Evolutionary conservation across 2,888 invertebrate genomes (phyloP).

Genomic region (Liopterus haemorrhoidalis): DNA sequence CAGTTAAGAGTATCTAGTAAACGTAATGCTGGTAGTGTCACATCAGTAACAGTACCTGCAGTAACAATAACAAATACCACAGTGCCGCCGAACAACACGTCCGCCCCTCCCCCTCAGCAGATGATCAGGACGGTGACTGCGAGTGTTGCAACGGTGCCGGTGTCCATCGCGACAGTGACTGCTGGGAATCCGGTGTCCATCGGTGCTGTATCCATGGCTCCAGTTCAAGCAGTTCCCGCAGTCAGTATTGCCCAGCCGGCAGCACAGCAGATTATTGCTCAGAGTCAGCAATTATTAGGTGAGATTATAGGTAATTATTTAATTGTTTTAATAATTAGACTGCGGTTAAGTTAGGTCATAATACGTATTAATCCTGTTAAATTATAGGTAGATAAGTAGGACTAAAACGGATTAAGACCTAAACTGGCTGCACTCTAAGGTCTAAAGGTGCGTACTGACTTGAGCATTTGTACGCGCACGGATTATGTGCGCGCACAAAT

Average conservation of each 20-base stretch:
- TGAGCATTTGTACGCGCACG: no score
- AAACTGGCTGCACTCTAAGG: no score
- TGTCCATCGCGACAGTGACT: conserved; percentile 56
- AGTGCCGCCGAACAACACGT: conserved; percentile 48
- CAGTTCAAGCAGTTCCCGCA: conserved; percentile 53
- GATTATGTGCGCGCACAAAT: no score
- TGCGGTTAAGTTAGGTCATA: no score
- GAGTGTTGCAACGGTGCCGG: conserved; percentile 56
- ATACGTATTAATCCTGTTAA: no score
- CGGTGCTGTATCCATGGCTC: conserved; percentile 53
- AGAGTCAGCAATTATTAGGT: conserved; percentile 41
- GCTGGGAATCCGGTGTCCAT: conserved; percentile 45
- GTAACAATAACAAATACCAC: conserved; percentile 55
- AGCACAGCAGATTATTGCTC: conserved; percentile 45
- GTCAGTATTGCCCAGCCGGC: conserved; percentile 56
- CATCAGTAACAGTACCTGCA: conserved; percentile 55
- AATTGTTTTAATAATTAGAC: no score
- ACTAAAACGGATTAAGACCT: no score
- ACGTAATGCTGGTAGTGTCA: conserved; percentile 48
- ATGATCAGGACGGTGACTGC: conserved; percentile 53
- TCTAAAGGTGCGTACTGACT: no score
- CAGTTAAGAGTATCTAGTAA: conserved; percentile 59
- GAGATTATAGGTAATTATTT: no score
- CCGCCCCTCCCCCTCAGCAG: conserved; percentile 45
- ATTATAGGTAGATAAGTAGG: no score